Conservation (phyloP, 92 coral and sea anemone species). For the Metridium senile region DNA sequence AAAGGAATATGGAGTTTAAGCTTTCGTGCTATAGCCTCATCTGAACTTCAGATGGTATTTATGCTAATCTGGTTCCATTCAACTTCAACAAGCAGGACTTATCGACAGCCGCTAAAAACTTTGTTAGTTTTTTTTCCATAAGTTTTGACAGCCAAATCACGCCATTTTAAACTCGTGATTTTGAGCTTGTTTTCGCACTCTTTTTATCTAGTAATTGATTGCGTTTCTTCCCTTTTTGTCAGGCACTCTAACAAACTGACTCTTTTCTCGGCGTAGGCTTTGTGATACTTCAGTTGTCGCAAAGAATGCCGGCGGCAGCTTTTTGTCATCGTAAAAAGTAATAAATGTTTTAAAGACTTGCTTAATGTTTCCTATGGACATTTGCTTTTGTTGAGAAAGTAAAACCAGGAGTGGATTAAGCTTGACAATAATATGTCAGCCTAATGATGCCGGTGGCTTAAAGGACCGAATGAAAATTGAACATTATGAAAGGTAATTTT, state of each 20-base stretch:
- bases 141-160: neutral
- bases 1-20: neutral
- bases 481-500: neutral
- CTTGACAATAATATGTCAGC: neutral
- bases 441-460: neutral
- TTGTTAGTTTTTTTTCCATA: neutral
- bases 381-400: neutral
- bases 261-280: neutral
- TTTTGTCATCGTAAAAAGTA: neutral
- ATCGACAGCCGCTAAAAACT: constrained; percentile 4
- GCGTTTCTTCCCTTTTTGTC: neutral
- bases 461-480: neutral
- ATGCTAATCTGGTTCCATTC: constrained; percentile 14
- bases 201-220: neutral
- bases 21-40: constrained; percentile 2
- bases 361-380: neutral
- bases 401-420: neutral
- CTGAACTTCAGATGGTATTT: neutral
- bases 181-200: neutral
- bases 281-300: neutral
- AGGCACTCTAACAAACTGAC: neutral
- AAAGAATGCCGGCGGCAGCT: neutral
- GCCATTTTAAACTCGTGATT: neutral
- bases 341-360: neutral
- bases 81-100: constrained; percentile 1